Evolutionary conservation across 2,797 vertebrate species (phyloP), one percentile per base, ranked within the genome.

Genomic region (Helostoma temminkii): DNA sequence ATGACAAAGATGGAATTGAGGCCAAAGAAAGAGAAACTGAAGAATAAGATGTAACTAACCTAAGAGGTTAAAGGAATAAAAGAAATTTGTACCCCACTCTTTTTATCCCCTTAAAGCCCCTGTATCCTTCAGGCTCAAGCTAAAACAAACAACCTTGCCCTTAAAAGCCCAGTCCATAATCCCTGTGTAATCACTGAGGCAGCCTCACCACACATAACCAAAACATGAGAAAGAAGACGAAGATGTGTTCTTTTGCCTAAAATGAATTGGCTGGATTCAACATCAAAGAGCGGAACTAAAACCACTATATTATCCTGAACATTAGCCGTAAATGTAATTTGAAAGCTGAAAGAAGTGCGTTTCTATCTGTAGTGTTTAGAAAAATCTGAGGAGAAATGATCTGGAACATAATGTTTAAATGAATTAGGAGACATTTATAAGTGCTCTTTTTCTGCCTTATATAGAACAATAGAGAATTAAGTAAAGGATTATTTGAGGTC

Each of bases 71-170:
- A 69, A 78, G 45, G 41, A 48, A 76, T 77, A 63, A 77, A 76
- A 58, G 19, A 67, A 84, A 80, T 54, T 52, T 58, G 37, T 0
- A 24, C 37, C 61, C 11, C 26, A 15, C 22, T 53, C 42, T 54
- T 56, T 60, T 73, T 28, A 78, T 85, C 86, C 74, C 74, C 65
- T 34, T 50, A 83, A 84, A 88, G 80, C 79, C 61, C 55, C 76
- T 59, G 41, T 73, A 81, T 89, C 81, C 76, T 78, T 74, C 75
- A 81, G 71, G 78, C 67, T 86, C 76, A 50, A 46, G 81, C 76
- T 87, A 85, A 88, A 90, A 88, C 83, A 91, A 92, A 89, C 84
- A 88, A 15, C 34, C 56, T 30, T 76, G 71, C 67, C 86, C 74
- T 77, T 83, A 82, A 88, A 88, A 86, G 83, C 78, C 69, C 58